A percentile compares a stretch with the other conserved stretches of the same genome.
These are phyloP conservation scores for Venturia canescens DNA, from an alignment of 1,140 invertebrate genomes.

Conservation along the genomic window DNA sequence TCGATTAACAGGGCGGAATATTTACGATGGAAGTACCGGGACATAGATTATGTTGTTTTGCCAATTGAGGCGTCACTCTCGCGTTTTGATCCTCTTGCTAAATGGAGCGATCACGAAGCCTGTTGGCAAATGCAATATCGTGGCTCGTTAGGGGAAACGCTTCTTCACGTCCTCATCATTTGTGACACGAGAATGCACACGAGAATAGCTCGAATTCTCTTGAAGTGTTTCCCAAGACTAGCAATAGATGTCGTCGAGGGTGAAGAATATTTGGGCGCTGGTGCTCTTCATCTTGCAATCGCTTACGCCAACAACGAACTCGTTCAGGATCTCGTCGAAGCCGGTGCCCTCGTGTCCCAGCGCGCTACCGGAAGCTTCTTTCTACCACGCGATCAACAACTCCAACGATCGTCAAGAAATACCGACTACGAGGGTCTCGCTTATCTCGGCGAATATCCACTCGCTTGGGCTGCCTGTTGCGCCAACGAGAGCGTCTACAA, in stretches of 20 bases:
- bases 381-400: conserved; percentile 93
- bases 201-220: conserved; percentile 89
- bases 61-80: conserved; percentile 89
- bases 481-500: conserved; percentile 99
- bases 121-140: conserved; percentile 99
- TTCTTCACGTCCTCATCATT: conserved; percentile 96
- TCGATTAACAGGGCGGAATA: conserved; percentile 94
- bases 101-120: conserved; percentile 93
- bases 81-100: conserved; percentile 88
- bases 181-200: conserved; percentile 94
- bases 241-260: conserved; percentile 97
- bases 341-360: conserved; percentile 93
- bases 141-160: conserved; percentile 94
- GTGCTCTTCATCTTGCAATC: conserved; percentile 96
- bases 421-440: conserved; percentile 97
- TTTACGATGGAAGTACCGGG: conserved; percentile 94
- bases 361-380: conserved; percentile 96
- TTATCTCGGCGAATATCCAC: conserved; percentile 96
- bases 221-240: conserved; percentile 94
- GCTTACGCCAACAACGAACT: conserved; percentile 97
- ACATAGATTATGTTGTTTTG: conserved; percentile 86
- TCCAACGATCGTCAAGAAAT: conserved; percentile 82
- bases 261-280: conserved; percentile 97
- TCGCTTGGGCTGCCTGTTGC: conserved; percentile 97
- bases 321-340: conserved; percentile 94